phyloP scores from a whole-genome alignment of 2,888 invertebrate species.

The Mylabris sibirica region DNA sequence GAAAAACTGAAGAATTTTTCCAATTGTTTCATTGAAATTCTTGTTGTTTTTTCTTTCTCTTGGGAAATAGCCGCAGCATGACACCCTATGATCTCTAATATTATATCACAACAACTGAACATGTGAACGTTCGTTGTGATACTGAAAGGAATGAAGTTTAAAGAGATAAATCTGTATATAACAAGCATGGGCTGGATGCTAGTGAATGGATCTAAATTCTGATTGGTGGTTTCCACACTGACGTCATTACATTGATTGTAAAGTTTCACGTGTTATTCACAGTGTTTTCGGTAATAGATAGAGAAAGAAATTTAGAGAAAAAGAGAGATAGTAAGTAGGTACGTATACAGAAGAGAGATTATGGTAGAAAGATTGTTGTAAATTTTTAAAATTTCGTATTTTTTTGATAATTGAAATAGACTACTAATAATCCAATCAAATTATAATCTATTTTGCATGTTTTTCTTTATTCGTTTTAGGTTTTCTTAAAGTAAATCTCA shows the following conservation, averaged over 20 bases:
- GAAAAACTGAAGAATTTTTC: not conserved
- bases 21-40: not conserved
- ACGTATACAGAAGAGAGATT: too few relatives aligned
- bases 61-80: conserved; percentile 37
- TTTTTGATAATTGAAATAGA: too few relatives aligned
- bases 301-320: not conserved
- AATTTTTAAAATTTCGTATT: too few relatives aligned
- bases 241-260: conserved; percentile 80
- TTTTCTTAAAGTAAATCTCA: too few relatives aligned
- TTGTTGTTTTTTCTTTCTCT: too few relatives aligned
- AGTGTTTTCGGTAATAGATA: conserved; percentile 20
- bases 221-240: conserved; percentile 70
- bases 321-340: not conserved
- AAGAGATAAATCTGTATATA: conserved; percentile 57
- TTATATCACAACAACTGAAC: conserved; percentile 31
- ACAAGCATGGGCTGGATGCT: conserved; percentile 55
- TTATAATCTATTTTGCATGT: too few relatives aligned
- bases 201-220: conserved; percentile 72
- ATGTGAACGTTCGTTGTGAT: conserved; percentile 47
- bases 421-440: too few relatives aligned
- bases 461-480: too few relatives aligned
- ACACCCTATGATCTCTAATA: not conserved
- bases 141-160: conserved; percentile 44
- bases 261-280: conserved; percentile 64
- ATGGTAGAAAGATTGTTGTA: too few relatives aligned